Evolutionary conservation across 2,113 vertebrate species (phyloP), one percentile per base, ranked within the genome.

Genomic region (Propithecus coquereli): DNA sequence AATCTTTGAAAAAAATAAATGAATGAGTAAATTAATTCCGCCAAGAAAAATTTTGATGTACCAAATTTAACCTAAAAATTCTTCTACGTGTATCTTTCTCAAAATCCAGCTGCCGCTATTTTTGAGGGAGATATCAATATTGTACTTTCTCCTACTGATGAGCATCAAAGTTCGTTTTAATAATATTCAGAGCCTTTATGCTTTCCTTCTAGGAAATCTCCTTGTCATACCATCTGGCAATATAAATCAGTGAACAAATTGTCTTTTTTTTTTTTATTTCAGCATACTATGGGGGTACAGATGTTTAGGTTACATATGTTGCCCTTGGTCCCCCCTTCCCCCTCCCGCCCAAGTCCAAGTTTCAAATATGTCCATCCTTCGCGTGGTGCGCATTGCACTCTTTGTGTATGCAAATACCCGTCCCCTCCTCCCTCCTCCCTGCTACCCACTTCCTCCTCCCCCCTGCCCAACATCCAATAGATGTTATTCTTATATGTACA

Each of bases 161-260:
- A 94, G 37, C 27, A 91, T 57, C 30, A 76, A 87, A 59, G 11
- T 52, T 87, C 91, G 93, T 87, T 79, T 95, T 95, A 90, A 83
- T 74, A 74, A 68, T 66, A 11, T 27, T 63, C 20, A 95, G 5
- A 95, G 5, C 1, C 34, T 76, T 94, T 87, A 34, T 81, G n/a
- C 11, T 73, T 91, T 94, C 70, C 50, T 90, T 76, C 66, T 32
- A 76, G 10, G 14, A 91, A 85, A 77, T 27, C 23, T 76, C 59
- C 45, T 83, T 65, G 71, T 76, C 27, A 47, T 23, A 94, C 43
- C 2, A 47, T 52, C 8, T 54, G 22, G 23, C 52, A 73, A 45
- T 66, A 79, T n/a, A 87, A 71, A 82, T 87, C 4, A 74, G 0
- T 91, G 5, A 86, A 34, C 47, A 86, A 80, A 43, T 79, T 27